Percentiles rank a stretch among this genome's conserved stretches.
phyloP scores from a whole-genome alignment of 2,888 invertebrate species.

The Meteorus colon region DNA sequence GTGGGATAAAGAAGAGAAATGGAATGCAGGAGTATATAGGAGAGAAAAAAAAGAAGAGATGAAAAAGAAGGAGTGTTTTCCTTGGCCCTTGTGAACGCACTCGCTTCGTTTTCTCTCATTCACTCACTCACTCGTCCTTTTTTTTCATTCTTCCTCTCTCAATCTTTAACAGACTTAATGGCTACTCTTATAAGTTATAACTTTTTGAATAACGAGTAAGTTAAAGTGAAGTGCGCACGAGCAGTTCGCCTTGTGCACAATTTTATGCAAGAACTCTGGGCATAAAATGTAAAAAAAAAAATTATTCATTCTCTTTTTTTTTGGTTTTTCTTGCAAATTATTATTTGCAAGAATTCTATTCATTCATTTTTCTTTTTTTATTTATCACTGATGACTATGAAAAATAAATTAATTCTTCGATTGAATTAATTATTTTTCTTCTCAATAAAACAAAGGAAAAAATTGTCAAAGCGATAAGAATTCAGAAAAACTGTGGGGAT shows the following conservation, averaged over 20 bases:
- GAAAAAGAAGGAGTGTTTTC: conserved; percentile 54
- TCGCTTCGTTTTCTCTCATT: conserved; percentile 3
- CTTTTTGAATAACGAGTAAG: conserved; percentile 64
- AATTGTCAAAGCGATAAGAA: background rate
- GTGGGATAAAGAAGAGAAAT: conserved; percentile 20
- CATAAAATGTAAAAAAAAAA: background rate
- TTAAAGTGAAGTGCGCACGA: conserved; percentile 46
- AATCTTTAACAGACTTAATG: conserved; percentile 59
- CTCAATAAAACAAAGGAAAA: background rate
- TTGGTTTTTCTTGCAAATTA: background rate
- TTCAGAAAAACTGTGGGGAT: background rate
- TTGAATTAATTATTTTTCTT: background rate
- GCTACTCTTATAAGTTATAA: conserved; percentile 66
- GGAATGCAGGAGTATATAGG: conserved; percentile 16
- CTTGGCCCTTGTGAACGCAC: conserved; percentile 41
- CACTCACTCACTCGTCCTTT: background rate
- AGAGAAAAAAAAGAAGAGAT: conserved; percentile 28
- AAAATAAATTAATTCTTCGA: background rate
- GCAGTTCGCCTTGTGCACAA: conserved; percentile 58
- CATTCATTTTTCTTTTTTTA: background rate
- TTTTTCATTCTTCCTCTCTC: conserved; percentile 6
- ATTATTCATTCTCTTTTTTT: too few species aligned
- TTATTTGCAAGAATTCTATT: background rate
- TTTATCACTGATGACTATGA: too few species aligned
- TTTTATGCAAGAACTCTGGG: conserved; percentile 3